A percentile compares a stretch with the other conserved stretches of the same genome.
phyloP scores from a whole-genome alignment of 2,113 vertebrate species.

The Kobus ellipsiprymnus region DNA sequence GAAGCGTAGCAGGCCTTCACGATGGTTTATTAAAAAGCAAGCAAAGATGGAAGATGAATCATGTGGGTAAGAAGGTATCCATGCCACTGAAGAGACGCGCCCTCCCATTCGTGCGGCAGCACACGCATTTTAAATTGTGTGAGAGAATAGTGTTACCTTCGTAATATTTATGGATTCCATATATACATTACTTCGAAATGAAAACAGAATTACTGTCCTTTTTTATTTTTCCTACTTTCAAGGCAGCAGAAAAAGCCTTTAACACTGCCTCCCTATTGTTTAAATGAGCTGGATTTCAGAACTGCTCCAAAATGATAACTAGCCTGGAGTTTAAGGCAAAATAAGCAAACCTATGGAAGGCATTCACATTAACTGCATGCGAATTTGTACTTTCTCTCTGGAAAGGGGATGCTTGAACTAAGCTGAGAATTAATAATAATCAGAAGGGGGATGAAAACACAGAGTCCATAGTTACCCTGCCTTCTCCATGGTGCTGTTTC shows the following conservation, averaged over 20 bases:
- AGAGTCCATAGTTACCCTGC: background rate
- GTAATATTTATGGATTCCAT: background rate
- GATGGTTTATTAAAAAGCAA: background rate
- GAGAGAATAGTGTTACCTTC: background rate
- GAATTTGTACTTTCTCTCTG: background rate
- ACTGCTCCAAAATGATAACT: background rate
- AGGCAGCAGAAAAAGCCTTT: background rate
- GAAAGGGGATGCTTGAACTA: background rate
- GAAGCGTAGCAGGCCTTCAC: background rate
- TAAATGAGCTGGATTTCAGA: background rate
- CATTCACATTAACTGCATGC: accelerated
- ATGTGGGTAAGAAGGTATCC: accelerated
- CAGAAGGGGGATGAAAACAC: accelerated
- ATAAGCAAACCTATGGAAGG: background rate
- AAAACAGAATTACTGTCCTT: background rate
- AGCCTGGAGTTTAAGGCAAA: background rate
- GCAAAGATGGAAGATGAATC: background rate
- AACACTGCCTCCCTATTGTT: background rate
- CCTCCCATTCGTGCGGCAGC: background rate
- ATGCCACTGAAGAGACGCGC: accelerated
- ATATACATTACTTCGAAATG: background rate
- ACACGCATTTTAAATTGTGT: background rate
- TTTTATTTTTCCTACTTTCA: background rate
- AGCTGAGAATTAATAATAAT: background rate
- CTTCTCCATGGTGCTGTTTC: background rate